Conservation (phyloP, 2,797 vertebrate species). For the Diplodus puntazzo region DNA sequence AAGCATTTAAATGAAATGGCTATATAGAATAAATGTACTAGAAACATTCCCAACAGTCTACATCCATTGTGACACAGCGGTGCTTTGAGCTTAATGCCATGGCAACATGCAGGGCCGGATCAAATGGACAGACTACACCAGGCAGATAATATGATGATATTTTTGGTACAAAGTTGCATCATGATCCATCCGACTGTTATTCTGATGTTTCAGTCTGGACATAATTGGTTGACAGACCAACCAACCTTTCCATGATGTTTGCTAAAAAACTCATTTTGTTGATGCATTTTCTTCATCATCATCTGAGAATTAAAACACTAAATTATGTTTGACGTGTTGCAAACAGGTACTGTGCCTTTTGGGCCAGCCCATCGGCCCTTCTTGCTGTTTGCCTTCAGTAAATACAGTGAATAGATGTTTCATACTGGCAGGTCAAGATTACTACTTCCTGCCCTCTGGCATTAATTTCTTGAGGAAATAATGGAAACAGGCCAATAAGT, state of each 20-base stretch:
- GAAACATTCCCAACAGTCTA: not conserved
- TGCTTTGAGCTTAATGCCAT: not conserved
- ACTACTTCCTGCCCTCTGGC: not conserved
- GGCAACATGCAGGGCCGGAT: not conserved
- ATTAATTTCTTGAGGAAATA: slow-evolving; percentile 24
- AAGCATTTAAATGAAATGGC: not conserved
- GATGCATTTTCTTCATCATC: not conserved
- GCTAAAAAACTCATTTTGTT: not conserved
- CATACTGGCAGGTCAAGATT: slow-evolving; percentile 1
- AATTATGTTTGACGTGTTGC: not conserved
- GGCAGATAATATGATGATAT: no score
- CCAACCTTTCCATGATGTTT: not conserved
- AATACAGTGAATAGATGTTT: slow-evolving; percentile 32
- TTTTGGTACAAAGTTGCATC: not conserved
- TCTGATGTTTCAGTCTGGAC: not conserved
- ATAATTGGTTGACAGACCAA: not conserved
- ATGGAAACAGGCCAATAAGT: slow-evolving; percentile 29
- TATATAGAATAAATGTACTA: not conserved
- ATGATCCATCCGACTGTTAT: not conserved
- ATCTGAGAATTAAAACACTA: not conserved
- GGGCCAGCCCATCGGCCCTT: not conserved
- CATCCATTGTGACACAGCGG: not conserved
- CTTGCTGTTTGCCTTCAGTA: slow-evolving; percentile 11
- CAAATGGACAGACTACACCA: no score
- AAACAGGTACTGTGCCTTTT: not conserved